phyloP scores from a whole-genome alignment of 2,113 vertebrate species.

The Triplophysa dalaica region DNA sequence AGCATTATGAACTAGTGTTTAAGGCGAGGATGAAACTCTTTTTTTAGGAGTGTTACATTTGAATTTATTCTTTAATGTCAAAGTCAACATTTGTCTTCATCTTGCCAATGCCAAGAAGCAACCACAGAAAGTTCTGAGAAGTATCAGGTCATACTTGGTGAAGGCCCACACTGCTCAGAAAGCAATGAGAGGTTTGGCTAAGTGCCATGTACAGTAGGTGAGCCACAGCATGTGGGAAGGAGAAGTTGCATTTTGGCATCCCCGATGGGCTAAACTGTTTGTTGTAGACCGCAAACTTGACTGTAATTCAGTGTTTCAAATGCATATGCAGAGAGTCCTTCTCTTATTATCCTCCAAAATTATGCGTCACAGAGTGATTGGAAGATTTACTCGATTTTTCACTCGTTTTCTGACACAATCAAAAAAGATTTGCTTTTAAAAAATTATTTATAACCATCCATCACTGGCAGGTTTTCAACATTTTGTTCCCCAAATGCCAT shows the following conservation, averaged over 20 bases:
- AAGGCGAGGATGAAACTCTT: background rate
- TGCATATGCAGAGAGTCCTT: constrained; percentile 8
- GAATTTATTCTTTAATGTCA: background rate
- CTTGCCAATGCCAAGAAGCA: constrained; percentile 8
- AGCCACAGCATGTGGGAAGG: constrained; percentile 37
- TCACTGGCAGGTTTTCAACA: background rate
- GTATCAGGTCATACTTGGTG: constrained; percentile 43
- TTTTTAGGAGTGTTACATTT: background rate
- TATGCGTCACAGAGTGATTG: background rate
- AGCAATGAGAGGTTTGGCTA: constrained; percentile 37
- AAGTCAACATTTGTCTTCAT: constrained; percentile 2
- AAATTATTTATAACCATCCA: background rate
- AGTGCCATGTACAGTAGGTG: constrained; percentile 37
- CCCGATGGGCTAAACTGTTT: constrained; percentile 47
- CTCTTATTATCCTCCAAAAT: background rate
- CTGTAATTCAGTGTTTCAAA: constrained; percentile 19
- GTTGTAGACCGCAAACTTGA: constrained; percentile 49
- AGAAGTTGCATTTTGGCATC: constrained; percentile 22
- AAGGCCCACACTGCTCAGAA: constrained; percentile 10
- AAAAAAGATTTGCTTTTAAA: background rate
- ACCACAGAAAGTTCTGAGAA: constrained; percentile 18
- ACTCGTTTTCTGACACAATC: too few species aligned
- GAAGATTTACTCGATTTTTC: too few species aligned
- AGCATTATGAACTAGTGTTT: background rate
- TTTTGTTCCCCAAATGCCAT: background rate